phyloP scores from a whole-genome alignment of 2,888 invertebrate species.

The Acronicta aceris region DNA sequence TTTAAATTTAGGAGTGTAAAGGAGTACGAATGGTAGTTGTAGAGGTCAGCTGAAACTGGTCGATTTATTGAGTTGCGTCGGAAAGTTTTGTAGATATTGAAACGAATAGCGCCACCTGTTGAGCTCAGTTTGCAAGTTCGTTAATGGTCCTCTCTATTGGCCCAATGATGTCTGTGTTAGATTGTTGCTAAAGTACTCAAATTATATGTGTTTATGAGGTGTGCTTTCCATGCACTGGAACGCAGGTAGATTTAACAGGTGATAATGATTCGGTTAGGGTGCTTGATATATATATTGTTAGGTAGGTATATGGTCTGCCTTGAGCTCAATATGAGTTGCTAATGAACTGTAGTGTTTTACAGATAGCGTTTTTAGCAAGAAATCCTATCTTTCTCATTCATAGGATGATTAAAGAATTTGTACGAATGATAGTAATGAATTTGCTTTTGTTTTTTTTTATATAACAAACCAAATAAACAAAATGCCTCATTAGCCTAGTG shows the following conservation, averaged over 20 bases:
- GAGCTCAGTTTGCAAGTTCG: constrained; percentile 80
- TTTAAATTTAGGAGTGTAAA: constrained; percentile 45
- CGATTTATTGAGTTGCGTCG: constrained; percentile 85
- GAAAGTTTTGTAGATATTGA: constrained; percentile 88
- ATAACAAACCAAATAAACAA: too few species aligned
- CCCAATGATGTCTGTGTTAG: constrained; percentile 68
- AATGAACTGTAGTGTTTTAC: background rate
- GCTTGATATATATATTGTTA: constrained; percentile 14
- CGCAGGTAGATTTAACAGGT: constrained; percentile 47
- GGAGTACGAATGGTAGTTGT: constrained; percentile 45
- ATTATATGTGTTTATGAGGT: constrained; percentile 58
- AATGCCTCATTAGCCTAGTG: too few species aligned
- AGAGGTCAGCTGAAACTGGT: constrained; percentile 70
- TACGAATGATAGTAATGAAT: too few species aligned
- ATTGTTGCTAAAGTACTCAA: constrained; percentile 61
- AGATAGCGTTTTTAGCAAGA: too few species aligned
- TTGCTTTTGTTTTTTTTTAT: too few species aligned
- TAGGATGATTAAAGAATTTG: too few species aligned
- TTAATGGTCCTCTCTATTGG: constrained; percentile 80
- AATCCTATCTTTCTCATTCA: too few species aligned
- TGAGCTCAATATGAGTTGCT: background rate
- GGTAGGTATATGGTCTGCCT: constrained; percentile 1
- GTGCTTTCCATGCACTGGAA: constrained; percentile 43
- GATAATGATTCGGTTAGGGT: constrained; percentile 22
- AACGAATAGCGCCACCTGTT: constrained; percentile 88